Conservation (phyloP, 2,888 invertebrate genomes). For the Criorhina ranunculi region DNA sequence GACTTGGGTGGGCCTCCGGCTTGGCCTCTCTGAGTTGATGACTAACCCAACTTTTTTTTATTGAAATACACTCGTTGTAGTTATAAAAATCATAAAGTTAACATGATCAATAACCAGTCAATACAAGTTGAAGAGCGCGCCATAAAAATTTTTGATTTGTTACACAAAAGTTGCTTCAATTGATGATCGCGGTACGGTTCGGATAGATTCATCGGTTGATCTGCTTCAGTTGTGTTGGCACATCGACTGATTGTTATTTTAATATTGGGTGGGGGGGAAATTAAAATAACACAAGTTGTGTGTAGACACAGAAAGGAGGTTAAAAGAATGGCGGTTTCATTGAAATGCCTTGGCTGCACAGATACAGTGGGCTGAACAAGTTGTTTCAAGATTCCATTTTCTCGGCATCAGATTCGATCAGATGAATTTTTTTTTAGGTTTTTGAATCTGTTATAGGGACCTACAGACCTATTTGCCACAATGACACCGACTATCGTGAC, state of each 20-base stretch:
- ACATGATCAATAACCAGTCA: constrained; percentile 75
- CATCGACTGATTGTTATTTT: constrained; percentile 59
- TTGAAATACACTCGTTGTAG: constrained; percentile 39
- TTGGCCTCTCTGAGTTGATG: constrained; percentile 55
- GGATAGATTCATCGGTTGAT: constrained; percentile 7
- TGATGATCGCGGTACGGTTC: constrained; percentile 11
- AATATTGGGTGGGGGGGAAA: constrained; percentile 38
- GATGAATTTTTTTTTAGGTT: neutral
- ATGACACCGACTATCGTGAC: too few relatives aligned
- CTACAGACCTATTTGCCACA: too few relatives aligned
- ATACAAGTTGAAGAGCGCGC: constrained; percentile 67
- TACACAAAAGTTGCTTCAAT: constrained; percentile 62
- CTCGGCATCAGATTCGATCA: neutral
- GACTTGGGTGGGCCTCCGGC: constrained; percentile 71
- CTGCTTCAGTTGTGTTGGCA: constrained; percentile 30
- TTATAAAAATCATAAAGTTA: constrained; percentile 65
- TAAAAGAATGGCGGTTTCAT: constrained; percentile 44
- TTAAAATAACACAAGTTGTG: constrained; percentile 60
- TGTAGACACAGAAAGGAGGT: constrained; percentile 32
- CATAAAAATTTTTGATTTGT: constrained; percentile 70
- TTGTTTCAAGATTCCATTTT: neutral
- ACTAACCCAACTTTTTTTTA: constrained; percentile 61
- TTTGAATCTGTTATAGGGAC: too few relatives aligned
- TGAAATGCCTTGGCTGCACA: constrained; percentile 1
- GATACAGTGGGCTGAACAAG: neutral